These are phyloP conservation scores for Actinernus sp. DNA, from an alignment of 92 coral and sea anemone genomes.

Conservation along the genomic window DNA sequence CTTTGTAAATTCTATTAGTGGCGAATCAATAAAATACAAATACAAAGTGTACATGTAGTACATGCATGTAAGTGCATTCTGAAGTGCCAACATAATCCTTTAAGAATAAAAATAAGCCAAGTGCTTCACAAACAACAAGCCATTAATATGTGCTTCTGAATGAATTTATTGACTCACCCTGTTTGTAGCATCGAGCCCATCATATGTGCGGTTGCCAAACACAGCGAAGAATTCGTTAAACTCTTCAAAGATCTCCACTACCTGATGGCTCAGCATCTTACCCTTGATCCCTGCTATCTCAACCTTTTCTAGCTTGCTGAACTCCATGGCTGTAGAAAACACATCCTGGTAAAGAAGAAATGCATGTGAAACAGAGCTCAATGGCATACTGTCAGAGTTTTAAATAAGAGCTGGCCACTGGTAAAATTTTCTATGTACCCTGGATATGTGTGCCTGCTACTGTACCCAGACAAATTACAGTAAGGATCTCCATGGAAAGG, in stretches of 20 bases:
- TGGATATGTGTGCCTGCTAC: no score
- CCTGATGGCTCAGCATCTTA: conserved; percentile 98
- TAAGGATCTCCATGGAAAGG: no score
- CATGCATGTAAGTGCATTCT: no score
- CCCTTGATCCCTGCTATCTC: conserved; percentile 99
- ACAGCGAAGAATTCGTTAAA: conserved; percentile 92
- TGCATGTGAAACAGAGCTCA: background rate
- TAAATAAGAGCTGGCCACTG: background rate
- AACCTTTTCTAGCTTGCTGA: conserved; percentile 95
- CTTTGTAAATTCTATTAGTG: no score
- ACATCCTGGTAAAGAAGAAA: conserved; percentile 71
- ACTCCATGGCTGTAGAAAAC: conserved; percentile 96
- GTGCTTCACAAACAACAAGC: no score
- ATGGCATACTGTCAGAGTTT: background rate
- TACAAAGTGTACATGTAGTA: no score
- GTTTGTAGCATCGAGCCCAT: conserved; percentile 97
- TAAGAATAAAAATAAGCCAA: no score
- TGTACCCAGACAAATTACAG: no score
- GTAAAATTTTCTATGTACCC: no score
- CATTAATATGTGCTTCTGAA: no score
- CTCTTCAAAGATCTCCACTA: conserved; percentile 94
- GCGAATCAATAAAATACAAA: no score
- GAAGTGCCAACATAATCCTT: no score
- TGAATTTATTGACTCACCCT: conserved; percentile 74
- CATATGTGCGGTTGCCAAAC: conserved; percentile 96